Base-by-base conservation (phyloP, 2,113 vertebrate genomes). In the Haemorhous mexicanus region DNA sequence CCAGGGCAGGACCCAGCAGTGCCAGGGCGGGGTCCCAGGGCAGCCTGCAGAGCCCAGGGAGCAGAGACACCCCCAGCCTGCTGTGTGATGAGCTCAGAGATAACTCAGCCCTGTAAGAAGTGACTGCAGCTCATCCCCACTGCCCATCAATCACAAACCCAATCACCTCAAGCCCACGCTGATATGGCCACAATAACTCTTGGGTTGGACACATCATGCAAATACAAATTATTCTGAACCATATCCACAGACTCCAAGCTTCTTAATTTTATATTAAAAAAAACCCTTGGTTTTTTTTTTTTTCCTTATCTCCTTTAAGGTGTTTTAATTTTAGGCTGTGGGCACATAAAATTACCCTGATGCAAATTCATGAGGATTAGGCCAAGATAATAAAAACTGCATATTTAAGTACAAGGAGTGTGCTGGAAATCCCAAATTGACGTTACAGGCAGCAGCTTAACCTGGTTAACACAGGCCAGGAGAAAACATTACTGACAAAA, bases 341-440 rank as follows among this genome's bases (percentile, higher is more conserved):
- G 52, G 82, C 49, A 90, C 44, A 39, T 11, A n/a, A 86, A 68
- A 88, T 66, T 61, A 80, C 53, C 41, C 53, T 86, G 75, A 75
- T 64, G 32, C 66, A 86, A 93, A 90, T 68, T 83, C 49, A 64
- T 53, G 37, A 94, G 74, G 67, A 79, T 88, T 72, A 83, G 64
- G 77, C 67, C 52, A 64, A 86, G 83, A 53, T 82, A 78, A 87
- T 43, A 61, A 94, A 67, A 80, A 33, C 70, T 73, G 67, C 75
- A 39, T 49, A 68, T 52, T 90, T 79, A 59, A 93, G 72, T 55
- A 75, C 16, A 56, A 64, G 37, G 58, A 79, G 62, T 11, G 55
- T 10, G 12, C 63, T 53, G 58, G 94, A 90, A 63, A 62, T 44
- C 72, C 86, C 72, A 68, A 72, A 68, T 0, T 43, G 67, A 79